Conservation (phyloP, 2,888 invertebrate genomes). For the Stomorhina lunata region DNA sequence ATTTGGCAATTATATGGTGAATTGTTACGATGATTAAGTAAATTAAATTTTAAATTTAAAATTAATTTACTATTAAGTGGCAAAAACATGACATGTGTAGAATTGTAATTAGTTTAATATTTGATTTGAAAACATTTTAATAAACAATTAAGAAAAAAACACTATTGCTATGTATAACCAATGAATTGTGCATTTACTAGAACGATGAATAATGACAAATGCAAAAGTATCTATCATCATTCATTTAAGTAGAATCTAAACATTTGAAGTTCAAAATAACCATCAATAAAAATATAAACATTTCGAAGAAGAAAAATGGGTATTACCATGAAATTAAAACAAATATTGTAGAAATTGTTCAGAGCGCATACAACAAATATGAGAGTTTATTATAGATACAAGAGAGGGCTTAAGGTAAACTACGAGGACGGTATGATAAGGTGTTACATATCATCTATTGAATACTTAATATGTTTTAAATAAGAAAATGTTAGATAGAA, state of each 20-base stretch:
- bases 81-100: background rate
- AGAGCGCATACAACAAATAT: background rate
- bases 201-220: conserved; percentile 18
- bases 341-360: conserved; percentile 43
- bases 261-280: conserved; percentile 32
- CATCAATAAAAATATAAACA: conserved; percentile 9
- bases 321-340: conserved; percentile 54
- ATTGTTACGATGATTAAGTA: background rate
- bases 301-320: background rate
- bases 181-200: no score
- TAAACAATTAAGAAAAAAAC: conserved; percentile 16
- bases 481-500: no score
- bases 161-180: no score
- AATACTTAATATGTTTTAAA: no score
- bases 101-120: conserved; percentile 23
- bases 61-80: conserved; percentile 1
- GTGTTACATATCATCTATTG: no score
- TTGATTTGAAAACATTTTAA: background rate
- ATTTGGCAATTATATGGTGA: conserved; percentile 3
- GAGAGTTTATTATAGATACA: background rate
- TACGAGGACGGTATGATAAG: no score
- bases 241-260: conserved; percentile 31
- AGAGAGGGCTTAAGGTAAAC: no score
- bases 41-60: background rate
- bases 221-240: no score